Evolutionary conservation across 2,113 vertebrate species (phyloP), one percentile per base, ranked within the genome.

Genomic region (Scomber colias): DNA sequence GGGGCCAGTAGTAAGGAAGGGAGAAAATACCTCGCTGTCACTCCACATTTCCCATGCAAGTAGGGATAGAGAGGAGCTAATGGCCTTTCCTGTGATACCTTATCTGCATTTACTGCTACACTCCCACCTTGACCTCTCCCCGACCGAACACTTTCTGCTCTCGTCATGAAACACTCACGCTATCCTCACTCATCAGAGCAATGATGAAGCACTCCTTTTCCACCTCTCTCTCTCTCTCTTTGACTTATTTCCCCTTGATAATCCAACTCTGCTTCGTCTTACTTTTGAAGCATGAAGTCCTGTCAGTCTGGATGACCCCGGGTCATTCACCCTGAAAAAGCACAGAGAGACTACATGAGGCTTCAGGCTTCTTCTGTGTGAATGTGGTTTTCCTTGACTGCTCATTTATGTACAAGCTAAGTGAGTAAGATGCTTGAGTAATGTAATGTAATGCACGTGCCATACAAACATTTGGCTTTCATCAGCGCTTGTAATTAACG

Each of bases 81-180:
- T 87, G 82, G 87, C 61, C 81, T 72, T 87, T 75, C 62, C 79
- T 79, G 67, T 63, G 93, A 94, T 93, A 93, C 85, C 82, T 75
- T 92, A 92, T 93, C 91, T 90, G 59, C 68, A 40, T 71, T 76
- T 57, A 64, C 53, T 4, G 9, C 72, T 62, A 48, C 76, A 81
- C 73, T 83, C 79, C 68, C 68, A 74, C 75, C 70, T 75, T 77
- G 71, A 77, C 77, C 84, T 77, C 71, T 67, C 65, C 61, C 69
- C 11, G 64, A 83, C 79, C 24, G 11, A 31, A 67, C 31, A n/a
- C 77, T 74, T 75, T 72, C 81, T 24, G 44, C 53, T 49, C 76
- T 79, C 17, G 10, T 82, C 82, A 76, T 63, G 60, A 79, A 77
- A 89, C 81, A 81, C 86, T 84, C 44, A 54, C 10, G 11, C 59